Base-by-base conservation (phyloP, 2,888 invertebrate genomes). In the Drosophila kokeensis region DNA sequence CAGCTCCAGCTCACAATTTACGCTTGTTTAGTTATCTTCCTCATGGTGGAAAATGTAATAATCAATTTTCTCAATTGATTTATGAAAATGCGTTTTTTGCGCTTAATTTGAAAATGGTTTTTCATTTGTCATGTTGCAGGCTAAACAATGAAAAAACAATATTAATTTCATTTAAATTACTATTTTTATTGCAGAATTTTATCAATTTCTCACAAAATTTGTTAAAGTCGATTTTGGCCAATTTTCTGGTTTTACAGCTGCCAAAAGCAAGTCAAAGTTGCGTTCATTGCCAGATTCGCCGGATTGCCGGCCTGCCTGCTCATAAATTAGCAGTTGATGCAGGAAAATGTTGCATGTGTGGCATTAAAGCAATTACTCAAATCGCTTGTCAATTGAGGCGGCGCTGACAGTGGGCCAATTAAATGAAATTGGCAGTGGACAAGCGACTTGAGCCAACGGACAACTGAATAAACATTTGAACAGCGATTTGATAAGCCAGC, bases 361-460 rank as follows among this genome's bases (percentile, higher is more conserved):
- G 50, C 53, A 65, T 76, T 83, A 73, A 83, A 29, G 49, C 69
- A 73, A 86, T 83, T 54, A 80, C 58, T 48, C 18, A 60, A 79
- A 79, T 67, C 76, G 76, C 27, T 61, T 76, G 80, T 38, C 70
- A 81, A 66, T 69, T 65, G 7, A 70, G 61, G 54, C 60, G 69
- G 54, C 60, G 69, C 57, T 58, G 61, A 71, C 76, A 54, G 61
- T 45, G 52, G 73, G 58, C 40, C 53, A 71, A 57, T 30, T 70
- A 53, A 53, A 34, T 36, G n/a, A 45, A 71, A 62, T 11, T n/a
- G 21, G 24, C 42, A 68, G 53, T 68, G 66, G 68, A 4, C 66
- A 67, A 36, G 42, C 52, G 36, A 27, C 53, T 53, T 53, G 11
- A 36, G 42, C 30, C 67, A 27, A 27, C 24, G 18, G 18, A 32